Evolutionary conservation across 2,888 invertebrate species (phyloP).

Genomic region (Lucinisca nassula): DNA sequence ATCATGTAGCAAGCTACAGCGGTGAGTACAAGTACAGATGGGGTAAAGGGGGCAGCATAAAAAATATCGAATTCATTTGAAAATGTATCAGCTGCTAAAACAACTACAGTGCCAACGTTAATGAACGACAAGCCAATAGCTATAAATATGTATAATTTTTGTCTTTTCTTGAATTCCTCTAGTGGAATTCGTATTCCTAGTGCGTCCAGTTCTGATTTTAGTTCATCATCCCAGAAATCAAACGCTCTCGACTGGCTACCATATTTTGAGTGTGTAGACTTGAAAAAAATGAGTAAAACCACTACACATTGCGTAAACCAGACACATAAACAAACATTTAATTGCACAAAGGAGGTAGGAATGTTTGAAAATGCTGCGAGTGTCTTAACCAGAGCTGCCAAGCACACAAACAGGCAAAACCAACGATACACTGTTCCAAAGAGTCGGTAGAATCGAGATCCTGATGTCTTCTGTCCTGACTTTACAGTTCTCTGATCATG

Average conservation of each 20-base stretch:
- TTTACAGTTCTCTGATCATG: not conserved
- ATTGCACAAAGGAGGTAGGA: not conserved
- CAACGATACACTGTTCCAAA: not conserved
- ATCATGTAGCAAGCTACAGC: not conserved
- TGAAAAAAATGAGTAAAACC: not conserved
- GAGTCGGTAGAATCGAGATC: not conserved
- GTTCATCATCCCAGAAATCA: slow-evolving; percentile 6
- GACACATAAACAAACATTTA: not conserved
- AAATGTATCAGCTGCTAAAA: not conserved
- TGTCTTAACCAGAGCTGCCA: not conserved
- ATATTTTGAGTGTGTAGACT: not conserved
- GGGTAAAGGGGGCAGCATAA: not conserved
- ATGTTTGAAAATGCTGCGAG: not conserved
- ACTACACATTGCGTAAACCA: not conserved
- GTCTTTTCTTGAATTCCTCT: not conserved
- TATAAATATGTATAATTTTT: not conserved
- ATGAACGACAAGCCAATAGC: not conserved
- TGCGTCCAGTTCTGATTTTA: not conserved
- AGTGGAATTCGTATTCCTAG: not conserved
- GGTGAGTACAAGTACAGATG: not conserved
- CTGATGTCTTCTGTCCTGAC: too few relatives aligned
- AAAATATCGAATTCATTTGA: not conserved
- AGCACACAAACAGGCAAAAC: not conserved
- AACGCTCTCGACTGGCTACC: not conserved
- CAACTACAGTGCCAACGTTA: not conserved